Evolutionary conservation across 2,888 invertebrate genomes (phyloP).

Genomic region (Chesias legatella): DNA sequence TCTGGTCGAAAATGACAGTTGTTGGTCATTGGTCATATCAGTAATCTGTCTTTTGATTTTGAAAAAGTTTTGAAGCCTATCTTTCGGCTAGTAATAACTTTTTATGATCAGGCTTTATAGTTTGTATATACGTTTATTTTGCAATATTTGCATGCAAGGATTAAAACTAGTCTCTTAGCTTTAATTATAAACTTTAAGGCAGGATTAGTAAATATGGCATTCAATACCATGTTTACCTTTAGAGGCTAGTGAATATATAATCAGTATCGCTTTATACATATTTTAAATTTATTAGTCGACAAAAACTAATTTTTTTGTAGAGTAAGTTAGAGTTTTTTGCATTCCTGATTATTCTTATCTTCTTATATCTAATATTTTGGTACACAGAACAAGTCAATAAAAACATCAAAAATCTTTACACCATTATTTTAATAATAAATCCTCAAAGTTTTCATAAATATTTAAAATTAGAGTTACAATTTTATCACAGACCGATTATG

Average conservation of each 20-base stretch:
- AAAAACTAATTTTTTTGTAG: too few species aligned
- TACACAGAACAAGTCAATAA: constrained; percentile 2
- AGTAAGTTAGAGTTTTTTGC: too few species aligned
- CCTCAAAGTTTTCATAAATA: constrained; percentile 2
- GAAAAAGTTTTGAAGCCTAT: too few species aligned
- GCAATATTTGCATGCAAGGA: background rate
- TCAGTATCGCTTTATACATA: background rate
- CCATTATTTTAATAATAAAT: constrained; percentile 12
- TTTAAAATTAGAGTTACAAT: constrained; percentile 8
- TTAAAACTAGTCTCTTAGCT: constrained; percentile 4
- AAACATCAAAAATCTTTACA: constrained; percentile 8
- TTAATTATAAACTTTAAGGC: constrained; percentile 7
- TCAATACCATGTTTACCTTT: constrained; percentile 11
- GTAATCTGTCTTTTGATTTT: too few species aligned
- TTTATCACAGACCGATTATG: constrained; percentile 20
- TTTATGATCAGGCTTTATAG: too few species aligned
- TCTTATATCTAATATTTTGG: too few species aligned
- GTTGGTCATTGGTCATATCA: too few species aligned
- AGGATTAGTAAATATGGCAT: constrained; percentile 1
- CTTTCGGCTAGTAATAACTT: background rate
- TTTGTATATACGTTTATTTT: background rate
- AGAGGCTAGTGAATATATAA: constrained; percentile 5
- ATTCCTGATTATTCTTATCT: too few species aligned
- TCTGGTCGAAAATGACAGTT: too few species aligned
- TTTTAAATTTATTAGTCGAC: too few species aligned